These are phyloP conservation scores for Daubentonia madagascariensis DNA, from an alignment of 2,113 vertebrate species.

Conservation along the genomic window DNA sequence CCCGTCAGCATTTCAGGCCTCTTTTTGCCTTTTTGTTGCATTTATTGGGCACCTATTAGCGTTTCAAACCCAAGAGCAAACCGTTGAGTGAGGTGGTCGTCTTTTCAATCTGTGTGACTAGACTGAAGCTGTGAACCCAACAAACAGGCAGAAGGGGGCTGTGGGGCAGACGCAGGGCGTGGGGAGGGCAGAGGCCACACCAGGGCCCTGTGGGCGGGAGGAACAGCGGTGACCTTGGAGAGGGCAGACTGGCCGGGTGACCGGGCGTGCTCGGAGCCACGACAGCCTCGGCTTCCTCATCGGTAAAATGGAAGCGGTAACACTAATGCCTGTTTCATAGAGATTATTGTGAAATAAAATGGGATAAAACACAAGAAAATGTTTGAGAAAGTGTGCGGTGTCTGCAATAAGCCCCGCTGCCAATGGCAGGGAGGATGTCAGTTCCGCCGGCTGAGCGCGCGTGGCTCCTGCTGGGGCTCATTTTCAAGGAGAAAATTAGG, in stretches of 20 bases:
- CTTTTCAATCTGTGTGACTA: too few relatives aligned
- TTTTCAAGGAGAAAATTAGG: neutral
- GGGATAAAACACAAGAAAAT: neutral
- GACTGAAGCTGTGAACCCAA: neutral
- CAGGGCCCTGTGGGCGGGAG: too few relatives aligned
- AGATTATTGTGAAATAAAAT: neutral
- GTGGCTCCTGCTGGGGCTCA: neutral
- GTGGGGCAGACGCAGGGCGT: neutral
- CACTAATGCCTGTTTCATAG: neutral
- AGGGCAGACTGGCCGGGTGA: neutral
- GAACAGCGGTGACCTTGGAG: neutral
- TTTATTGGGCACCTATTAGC: neutral
- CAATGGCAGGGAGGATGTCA: too few relatives aligned
- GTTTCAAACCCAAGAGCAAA: neutral
- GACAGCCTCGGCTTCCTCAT: neutral
- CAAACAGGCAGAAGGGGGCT: neutral
- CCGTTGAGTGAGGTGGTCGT: fast-evolving
- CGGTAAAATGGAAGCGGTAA: neutral
- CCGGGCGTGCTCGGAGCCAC: fast-evolving
- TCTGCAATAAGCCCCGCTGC: too few relatives aligned
- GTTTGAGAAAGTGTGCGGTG: neutral
- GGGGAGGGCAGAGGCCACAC: neutral
- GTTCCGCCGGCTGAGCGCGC: fast-evolving
- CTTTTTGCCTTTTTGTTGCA: too few relatives aligned
- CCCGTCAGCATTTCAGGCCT: neutral